These are phyloP conservation scores for Colius striatus DNA, from an alignment of 2,113 vertebrate species.

Conservation along the genomic window DNA sequence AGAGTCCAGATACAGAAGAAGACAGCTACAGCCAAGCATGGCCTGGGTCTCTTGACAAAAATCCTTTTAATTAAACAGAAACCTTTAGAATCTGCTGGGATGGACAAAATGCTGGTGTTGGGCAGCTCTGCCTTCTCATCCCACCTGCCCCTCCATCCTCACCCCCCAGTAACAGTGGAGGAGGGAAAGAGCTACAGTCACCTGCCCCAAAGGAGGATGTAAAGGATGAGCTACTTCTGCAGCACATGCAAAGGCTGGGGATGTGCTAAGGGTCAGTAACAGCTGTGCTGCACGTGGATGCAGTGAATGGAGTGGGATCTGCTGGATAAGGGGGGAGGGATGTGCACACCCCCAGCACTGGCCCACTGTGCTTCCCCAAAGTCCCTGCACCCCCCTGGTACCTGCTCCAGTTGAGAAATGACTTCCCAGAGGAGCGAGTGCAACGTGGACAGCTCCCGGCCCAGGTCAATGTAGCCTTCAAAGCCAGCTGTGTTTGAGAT, in stretches of 20 bases:
- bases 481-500: slow-evolving; percentile 96
- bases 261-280: not conserved
- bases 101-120: not conserved
- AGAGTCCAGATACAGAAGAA: not conserved
- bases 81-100: not conserved
- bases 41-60: not conserved
- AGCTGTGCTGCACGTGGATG: not conserved
- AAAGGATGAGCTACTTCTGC: not conserved
- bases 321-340: not conserved
- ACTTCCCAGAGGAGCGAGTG: slow-evolving; percentile 95
- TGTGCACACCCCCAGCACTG: not conserved
- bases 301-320: rapidly evolving
- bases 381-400: not conserved
- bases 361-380: not conserved
- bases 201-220: not conserved
- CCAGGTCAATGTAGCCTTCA: slow-evolving; percentile 96
- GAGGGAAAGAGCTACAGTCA: not conserved
- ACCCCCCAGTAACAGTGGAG: not conserved
- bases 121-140: not conserved
- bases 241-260: not conserved
- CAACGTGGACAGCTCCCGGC: slow-evolving; percentile 92
- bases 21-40: not conserved
- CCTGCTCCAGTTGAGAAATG: slow-evolving; percentile 93
- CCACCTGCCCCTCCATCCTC: not conserved
- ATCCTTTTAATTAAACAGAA: not conserved